Percentiles rank a stretch among this genome's conserved stretches.
phyloP scores from a whole-genome alignment of 2,797 vertebrate species.

The Sciurus vulgaris region DNA sequence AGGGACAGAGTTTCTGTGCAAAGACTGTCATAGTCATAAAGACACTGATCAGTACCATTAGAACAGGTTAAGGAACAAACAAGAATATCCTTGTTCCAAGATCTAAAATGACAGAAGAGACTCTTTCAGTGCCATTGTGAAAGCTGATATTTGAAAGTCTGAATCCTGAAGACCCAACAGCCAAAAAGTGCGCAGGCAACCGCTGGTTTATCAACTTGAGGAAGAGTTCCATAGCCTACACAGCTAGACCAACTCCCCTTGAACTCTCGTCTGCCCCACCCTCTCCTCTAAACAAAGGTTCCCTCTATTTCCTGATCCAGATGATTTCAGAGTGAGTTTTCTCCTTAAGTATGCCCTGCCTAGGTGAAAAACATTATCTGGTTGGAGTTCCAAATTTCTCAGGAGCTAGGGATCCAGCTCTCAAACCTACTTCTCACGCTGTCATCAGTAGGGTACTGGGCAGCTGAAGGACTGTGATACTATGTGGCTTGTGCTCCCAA shows the following conservation, averaged over 20 bases:
- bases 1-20: neutral
- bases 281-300: neutral
- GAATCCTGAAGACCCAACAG: neutral
- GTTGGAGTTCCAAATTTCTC: neutral
- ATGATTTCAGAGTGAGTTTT: neutral
- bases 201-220: neutral
- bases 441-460: neutral
- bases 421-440: neutral
- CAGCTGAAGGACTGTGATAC: neutral
- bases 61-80: neutral
- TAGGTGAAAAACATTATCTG: neutral
- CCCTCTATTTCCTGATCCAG: neutral
- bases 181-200: neutral
- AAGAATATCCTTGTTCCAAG: neutral
- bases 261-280: neutral
- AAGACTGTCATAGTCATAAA: neutral
- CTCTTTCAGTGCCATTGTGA: neutral
- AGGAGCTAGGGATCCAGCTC: neutral
- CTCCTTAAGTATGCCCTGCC: neutral
- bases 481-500: neutral
- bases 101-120: neutral
- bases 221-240: neutral
- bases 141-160: neutral
- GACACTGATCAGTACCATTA: neutral
- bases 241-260: neutral